These are phyloP conservation scores for Cataglyphis altisquamis DNA, from an alignment of 2,888 invertebrate genomes.

Conservation along the genomic window DNA sequence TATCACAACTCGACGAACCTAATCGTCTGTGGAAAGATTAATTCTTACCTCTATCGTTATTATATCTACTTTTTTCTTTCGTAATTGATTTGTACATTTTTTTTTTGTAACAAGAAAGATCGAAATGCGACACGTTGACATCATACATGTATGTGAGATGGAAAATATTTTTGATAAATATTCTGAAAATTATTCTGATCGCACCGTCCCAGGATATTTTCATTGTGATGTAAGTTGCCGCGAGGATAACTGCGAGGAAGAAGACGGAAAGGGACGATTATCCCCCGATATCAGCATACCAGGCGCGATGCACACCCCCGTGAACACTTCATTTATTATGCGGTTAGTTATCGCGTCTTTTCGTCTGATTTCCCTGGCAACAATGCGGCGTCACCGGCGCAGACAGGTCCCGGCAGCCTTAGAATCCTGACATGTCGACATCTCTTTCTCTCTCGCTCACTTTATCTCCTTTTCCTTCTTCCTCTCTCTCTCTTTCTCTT, in stretches of 20 bases:
- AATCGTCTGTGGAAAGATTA: neutral
- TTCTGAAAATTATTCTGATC: constrained; percentile 40
- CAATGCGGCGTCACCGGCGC: constrained; percentile 83
- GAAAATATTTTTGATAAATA: constrained; percentile 30
- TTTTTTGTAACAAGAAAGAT: neutral
- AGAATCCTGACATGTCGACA: constrained; percentile 68
- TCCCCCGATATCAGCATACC: constrained; percentile 70
- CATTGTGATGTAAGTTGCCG: constrained; percentile 52
- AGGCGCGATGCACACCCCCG: constrained; percentile 81
- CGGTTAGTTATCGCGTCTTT: constrained; percentile 86
- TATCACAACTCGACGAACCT: neutral
- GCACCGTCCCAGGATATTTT: constrained; percentile 33
- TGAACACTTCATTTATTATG: constrained; percentile 87
- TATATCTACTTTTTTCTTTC: neutral
- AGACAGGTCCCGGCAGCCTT: constrained; percentile 77
- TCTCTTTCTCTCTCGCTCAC: constrained; percentile 63
- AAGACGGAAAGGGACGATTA: constrained; percentile 75
- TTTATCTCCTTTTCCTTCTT: constrained; percentile 24
- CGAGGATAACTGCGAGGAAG: constrained; percentile 70
- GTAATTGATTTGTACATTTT: neutral
- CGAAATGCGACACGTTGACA: neutral
- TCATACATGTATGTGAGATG: neutral
- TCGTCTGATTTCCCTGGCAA: constrained; percentile 87
- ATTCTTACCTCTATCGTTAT: neutral
- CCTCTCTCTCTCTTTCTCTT: constrained; percentile 29